Conservation (phyloP, 2,888 invertebrate genomes). For the Drosophila suboccidentalis region DNA sequence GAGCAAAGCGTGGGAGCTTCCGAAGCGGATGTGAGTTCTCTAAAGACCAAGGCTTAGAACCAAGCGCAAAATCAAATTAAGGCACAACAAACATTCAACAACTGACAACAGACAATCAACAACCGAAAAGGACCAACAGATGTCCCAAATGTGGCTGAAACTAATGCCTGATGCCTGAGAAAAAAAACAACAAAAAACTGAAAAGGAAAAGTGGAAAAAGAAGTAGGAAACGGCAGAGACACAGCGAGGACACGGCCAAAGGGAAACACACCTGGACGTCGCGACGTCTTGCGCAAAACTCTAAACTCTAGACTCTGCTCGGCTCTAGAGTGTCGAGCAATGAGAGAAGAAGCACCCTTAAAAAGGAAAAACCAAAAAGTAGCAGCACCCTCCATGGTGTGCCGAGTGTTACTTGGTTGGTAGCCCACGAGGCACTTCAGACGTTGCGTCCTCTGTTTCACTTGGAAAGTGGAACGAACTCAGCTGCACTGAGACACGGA, state of each 20-base stretch:
- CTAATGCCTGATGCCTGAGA: slow-evolving; percentile 59
- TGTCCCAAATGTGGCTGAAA: slow-evolving; percentile 59
- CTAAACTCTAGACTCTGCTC: slow-evolving; percentile 31
- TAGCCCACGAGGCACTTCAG: slow-evolving; percentile 55
- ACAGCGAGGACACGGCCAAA: slow-evolving; percentile 33
- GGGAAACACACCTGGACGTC: slow-evolving; percentile 64
- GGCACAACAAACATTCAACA: slow-evolving; percentile 10
- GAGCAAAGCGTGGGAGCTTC: slow-evolving; percentile 73
- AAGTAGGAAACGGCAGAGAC: slow-evolving; percentile 22
- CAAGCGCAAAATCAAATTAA: slow-evolving; percentile 27
- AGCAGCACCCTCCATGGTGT: slow-evolving; percentile 58
- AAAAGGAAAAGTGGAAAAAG: slow-evolving; percentile 61
- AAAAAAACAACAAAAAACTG: slow-evolving; percentile 11
- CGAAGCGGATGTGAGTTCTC: slow-evolving; percentile 44
- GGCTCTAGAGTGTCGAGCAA: slow-evolving; percentile 1
- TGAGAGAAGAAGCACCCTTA: slow-evolving; percentile 68
- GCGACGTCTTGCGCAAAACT: slow-evolving; percentile 56
- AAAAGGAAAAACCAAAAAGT: slow-evolving; percentile 55
- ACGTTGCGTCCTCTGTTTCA: slow-evolving; percentile 33
- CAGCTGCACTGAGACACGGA: slow-evolving; percentile 26
- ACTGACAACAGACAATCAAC: slow-evolving; percentile 9
- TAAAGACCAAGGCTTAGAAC: slow-evolving; percentile 36
- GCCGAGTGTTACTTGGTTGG: slow-evolving; percentile 20
- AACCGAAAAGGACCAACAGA: slow-evolving; percentile 47
- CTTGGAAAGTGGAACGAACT: slow-evolving; percentile 69